A percentile compares a stretch with the other conserved stretches of the same genome.
These are phyloP conservation scores for Rhizoglyphus robini DNA, from an alignment of 1,140 invertebrate genomes.

Conservation along the genomic window DNA sequence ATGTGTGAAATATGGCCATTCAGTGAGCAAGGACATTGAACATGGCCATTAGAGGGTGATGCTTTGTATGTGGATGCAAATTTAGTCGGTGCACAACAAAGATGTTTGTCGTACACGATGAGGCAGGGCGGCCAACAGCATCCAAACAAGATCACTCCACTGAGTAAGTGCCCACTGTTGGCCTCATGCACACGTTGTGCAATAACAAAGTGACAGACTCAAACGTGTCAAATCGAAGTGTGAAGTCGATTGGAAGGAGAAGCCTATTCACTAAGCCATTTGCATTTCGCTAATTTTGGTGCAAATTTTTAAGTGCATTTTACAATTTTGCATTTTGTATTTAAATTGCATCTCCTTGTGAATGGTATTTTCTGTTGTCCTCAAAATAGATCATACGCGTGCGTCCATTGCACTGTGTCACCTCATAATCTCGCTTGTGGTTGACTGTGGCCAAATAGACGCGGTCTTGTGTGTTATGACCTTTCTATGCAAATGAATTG, in stretches of 20 bases:
- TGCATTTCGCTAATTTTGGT: neutral
- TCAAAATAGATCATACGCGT: neutral
- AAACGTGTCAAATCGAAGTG: neutral
- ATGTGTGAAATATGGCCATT: too few relatives aligned
- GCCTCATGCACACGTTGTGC: neutral
- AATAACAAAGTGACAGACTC: neutral
- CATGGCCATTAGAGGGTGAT: too few relatives aligned
- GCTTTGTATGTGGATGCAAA: too few relatives aligned
- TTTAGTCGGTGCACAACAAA: neutral
- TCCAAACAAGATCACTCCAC: too few relatives aligned
- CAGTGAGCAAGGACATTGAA: too few relatives aligned
- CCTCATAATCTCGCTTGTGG: too few relatives aligned
- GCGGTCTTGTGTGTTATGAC: too few relatives aligned
- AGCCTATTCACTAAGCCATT: neutral
- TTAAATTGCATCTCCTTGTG: neutral
- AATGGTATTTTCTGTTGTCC: too few relatives aligned
- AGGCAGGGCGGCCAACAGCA: neutral
- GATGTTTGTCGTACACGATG: neutral
- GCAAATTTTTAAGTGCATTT: neutral
- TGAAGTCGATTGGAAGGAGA: neutral
- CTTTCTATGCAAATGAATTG: neutral
- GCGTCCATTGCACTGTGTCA: too few relatives aligned
- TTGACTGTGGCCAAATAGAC: too few relatives aligned
- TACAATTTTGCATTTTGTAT: neutral
- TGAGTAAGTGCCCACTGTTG: too few relatives aligned